Base-by-base conservation (phyloP, 2,797 vertebrate species). In the Pangasius krempfi region DNA sequence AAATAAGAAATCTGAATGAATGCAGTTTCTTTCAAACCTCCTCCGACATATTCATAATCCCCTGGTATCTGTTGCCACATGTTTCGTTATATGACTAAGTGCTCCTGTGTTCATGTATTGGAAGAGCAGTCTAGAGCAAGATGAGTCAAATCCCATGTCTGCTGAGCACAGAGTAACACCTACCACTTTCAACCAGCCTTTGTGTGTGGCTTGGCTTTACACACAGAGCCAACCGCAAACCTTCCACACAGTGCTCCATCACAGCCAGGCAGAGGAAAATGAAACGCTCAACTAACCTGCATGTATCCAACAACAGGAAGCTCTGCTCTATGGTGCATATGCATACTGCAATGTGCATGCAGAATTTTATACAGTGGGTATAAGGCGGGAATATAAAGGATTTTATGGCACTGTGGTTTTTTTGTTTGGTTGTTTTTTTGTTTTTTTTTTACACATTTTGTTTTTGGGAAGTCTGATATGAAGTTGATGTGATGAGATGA, bases 231-330 rank as follows among this genome's bases (percentile, higher is more conserved):
- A 75, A 91, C 89, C 68, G 33, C 81, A 82, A 84, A 73, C 73
- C 37, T 81, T 75, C 58, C 88, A 83, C 88, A 81, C 82, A 76
- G 80, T 54, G 12, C 27, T 84, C 76, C 40, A 70, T 91, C 80
- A 87, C 81, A 70, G 50, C 1, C 10, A 82, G 89, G 75, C 86
- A 88, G 62, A 85, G 72, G 70, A 70, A 89, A 87, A 86, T 68
- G 80, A 81, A 81, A 79, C 76, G 56, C 33, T 66, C 14, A 64
- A 72, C 80, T 47, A 72, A 75, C 27, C 52, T 62, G n/a, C n/a
- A 81, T 52, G 64, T 86, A 84, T 70, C 76, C 70, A 52, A 80
- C 86, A 87, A 88, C 88, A 88, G 88, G 73, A 88, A 85, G 78
- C 78, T 40, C 52, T 88, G 83, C 52, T 58, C 20, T 25, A 4